A percentile compares a stretch with the other conserved stretches of the same genome.
phyloP scores from a whole-genome alignment of 2,888 invertebrate species.

The Antheraea yamamai region DNA sequence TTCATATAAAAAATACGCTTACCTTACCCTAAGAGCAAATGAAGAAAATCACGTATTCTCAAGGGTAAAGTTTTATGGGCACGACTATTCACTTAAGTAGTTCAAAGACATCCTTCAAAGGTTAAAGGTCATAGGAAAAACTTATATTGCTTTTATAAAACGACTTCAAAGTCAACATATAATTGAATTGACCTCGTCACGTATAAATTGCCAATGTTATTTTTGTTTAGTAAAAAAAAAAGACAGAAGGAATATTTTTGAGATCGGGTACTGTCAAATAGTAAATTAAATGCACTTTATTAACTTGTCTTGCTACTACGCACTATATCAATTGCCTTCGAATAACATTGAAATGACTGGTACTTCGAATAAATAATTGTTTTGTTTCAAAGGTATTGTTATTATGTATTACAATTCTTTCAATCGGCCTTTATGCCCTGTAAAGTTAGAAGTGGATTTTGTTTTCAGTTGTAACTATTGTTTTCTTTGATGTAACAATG shows the following conservation, averaged over 20 bases:
- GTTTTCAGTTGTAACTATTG: neutral
- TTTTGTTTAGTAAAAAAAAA: neutral
- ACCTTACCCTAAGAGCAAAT: neutral
- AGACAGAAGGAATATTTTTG: too few relatives aligned
- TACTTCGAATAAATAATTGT: neutral
- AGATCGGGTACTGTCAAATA: neutral
- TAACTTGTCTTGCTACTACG: too few relatives aligned
- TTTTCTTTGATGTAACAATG: conserved; percentile 1
- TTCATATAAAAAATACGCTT: neutral
- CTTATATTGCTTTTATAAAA: neutral
- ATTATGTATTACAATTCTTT: neutral
- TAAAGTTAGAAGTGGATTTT: neutral
- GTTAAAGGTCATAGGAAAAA: neutral
- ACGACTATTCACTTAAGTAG: neutral
- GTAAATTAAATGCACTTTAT: neutral
- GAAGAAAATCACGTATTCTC: neutral
- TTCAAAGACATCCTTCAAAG: neutral
- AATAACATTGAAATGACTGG: neutral
- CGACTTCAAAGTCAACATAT: neutral
- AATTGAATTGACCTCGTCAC: conserved; percentile 1
- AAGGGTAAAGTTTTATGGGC: neutral
- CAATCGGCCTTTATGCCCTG: neutral
- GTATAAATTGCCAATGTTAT: neutral
- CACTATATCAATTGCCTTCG: neutral
- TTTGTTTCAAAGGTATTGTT: conserved; percentile 1